Conservation (phyloP, 2,888 invertebrate genomes). For the Scrobipalpa costella region DNA sequence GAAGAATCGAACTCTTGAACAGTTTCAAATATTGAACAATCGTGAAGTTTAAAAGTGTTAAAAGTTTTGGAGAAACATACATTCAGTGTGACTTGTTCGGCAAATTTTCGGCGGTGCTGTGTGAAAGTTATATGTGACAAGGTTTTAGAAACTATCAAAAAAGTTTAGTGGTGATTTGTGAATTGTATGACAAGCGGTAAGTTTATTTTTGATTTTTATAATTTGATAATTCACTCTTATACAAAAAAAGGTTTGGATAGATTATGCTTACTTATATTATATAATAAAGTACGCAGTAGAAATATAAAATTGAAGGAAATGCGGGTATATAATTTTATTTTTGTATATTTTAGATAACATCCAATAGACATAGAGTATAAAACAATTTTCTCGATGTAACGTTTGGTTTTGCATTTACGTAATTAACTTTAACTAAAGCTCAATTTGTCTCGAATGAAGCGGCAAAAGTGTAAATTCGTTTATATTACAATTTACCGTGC, state of each 20-base stretch:
- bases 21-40: background rate
- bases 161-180: constrained; percentile 9
- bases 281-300: no score
- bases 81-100: background rate
- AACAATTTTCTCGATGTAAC: no score
- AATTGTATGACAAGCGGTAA: background rate
- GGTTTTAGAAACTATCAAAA: background rate
- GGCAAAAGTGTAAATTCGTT: constrained; percentile 5
- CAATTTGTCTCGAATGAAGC: background rate
- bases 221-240: background rate
- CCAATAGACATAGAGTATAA: no score
- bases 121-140: constrained; percentile 8
- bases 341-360: no score
- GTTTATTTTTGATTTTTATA: background rate
- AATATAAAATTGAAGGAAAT: no score
- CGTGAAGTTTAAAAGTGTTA: background rate
- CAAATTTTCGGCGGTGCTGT: background rate
- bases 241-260: background rate
- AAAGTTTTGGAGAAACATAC: background rate
- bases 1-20: background rate
- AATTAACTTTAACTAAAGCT: no score
- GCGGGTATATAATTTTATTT: no score
- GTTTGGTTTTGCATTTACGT: no score
- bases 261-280: no score
- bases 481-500: constrained; percentile 4